A percentile compares a stretch with the other conserved stretches of the same genome.
Evolutionary conservation across 2,888 invertebrate species (phyloP).

Genomic region (Chironomus riparius): DNA sequence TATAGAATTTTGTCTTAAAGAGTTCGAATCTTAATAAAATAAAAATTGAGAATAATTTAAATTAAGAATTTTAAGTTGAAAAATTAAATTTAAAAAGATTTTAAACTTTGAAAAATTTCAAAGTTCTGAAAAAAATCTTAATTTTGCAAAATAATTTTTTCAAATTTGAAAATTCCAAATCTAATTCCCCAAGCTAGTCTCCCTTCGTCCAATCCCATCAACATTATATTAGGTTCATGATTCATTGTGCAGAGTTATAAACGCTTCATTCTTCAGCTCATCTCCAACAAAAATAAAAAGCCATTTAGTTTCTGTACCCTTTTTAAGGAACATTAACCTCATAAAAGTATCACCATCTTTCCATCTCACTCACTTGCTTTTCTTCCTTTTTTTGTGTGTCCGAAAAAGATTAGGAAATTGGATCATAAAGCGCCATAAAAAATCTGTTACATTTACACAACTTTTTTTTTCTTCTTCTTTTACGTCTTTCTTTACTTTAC

Average conservation of each 20-base stretch:
- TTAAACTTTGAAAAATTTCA: no score
- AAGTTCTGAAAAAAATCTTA: no score
- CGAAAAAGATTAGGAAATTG: constrained; percentile 22
- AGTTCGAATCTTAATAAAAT: no score
- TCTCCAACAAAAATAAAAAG: not conserved
- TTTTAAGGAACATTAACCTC: constrained; percentile 25
- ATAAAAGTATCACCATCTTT: constrained; percentile 6
- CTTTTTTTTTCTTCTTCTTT: constrained; percentile 1
- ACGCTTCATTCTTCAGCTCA: not conserved
- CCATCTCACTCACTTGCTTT: not conserved
- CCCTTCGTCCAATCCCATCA: not conserved
- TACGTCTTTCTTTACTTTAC: not conserved
- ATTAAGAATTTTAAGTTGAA: no score
- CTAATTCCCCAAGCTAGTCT: no score
- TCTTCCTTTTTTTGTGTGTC: not conserved
- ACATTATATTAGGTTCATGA: constrained; percentile 1
- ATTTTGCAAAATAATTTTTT: no score
- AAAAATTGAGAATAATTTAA: no score
- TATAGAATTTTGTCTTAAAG: no score
- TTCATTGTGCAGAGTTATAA: constrained; percentile 16
- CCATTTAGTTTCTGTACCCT: not conserved
- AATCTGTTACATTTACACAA: constrained; percentile 24
- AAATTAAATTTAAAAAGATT: no score
- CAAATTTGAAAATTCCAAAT: no score
- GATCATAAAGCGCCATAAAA: constrained; percentile 23